A percentile compares a stretch with the other conserved stretches of the same genome.
phyloP scores from a whole-genome alignment of 2,888 invertebrate genomes.

The Eupithecia subfuscata region DNA sequence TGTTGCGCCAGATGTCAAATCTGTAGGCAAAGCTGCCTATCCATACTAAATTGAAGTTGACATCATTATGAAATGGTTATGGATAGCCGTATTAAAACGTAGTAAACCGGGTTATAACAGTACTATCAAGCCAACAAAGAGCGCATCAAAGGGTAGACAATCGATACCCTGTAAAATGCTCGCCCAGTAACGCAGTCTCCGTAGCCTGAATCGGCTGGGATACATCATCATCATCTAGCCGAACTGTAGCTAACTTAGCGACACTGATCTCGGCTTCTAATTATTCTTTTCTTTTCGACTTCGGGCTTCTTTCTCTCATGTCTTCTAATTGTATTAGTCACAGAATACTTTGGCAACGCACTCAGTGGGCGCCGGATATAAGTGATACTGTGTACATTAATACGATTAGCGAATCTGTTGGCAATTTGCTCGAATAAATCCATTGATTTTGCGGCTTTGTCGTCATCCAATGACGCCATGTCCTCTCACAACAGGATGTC shows the following conservation, averaged over 20 bases:
- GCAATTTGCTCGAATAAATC: conserved; percentile 29
- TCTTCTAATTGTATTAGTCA: background rate
- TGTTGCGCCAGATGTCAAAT: too few relatives aligned
- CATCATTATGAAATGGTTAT: background rate
- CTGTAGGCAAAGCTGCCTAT: too few relatives aligned
- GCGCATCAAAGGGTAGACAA: too few relatives aligned
- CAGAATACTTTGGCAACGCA: conserved; percentile 25
- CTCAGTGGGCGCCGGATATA: conserved; percentile 31
- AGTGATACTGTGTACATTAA: conserved; percentile 31
- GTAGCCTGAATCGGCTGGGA: too few relatives aligned
- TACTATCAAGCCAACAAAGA: too few relatives aligned
- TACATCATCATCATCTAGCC: background rate
- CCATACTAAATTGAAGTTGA: too few relatives aligned
- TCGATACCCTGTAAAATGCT: too few relatives aligned
- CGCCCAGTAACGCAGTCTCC: too few relatives aligned
- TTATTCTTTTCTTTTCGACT: too few relatives aligned
- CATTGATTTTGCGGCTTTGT: conserved; percentile 12
- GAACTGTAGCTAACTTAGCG: background rate
- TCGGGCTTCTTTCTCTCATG: background rate
- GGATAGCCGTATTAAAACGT: background rate
- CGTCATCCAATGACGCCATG: background rate
- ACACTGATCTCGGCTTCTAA: background rate
- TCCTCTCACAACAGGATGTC: conserved; percentile 25
- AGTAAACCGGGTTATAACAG: background rate
- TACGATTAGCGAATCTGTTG: conserved; percentile 21